phyloP scores from a whole-genome alignment of 2,113 vertebrate species.

The Ceratotherium simum region DNA sequence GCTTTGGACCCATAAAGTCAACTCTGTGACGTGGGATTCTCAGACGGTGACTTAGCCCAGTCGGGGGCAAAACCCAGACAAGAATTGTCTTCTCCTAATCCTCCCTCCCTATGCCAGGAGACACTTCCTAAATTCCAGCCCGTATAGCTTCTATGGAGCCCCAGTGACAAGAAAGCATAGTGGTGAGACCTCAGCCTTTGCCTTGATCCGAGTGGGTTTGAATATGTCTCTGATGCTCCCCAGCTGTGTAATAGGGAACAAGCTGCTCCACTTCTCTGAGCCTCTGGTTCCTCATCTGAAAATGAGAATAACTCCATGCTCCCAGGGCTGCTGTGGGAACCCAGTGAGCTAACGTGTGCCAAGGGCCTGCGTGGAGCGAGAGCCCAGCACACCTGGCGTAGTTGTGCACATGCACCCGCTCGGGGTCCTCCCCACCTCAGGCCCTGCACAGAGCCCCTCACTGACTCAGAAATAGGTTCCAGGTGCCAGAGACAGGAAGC shows the following conservation, averaged over 20 bases:
- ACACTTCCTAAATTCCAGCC: not conserved
- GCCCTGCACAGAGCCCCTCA: not conserved
- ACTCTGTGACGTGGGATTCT: not conserved
- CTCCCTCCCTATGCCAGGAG: not conserved
- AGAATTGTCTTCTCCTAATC: not conserved
- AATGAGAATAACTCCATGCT: not conserved
- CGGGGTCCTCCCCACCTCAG: not conserved
- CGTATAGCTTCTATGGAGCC: not conserved
- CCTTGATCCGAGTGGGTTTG: not conserved
- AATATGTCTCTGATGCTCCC: not conserved
- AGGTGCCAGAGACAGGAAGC: slow-evolving; percentile 59
- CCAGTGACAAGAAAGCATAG: not conserved
- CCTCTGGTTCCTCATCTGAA: not conserved
- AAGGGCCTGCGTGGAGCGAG: accelerated
- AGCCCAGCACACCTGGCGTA: not conserved
- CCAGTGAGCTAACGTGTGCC: not conserved
- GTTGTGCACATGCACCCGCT: not conserved
- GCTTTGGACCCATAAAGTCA: not conserved
- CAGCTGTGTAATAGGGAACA: not conserved
- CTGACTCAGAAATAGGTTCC: slow-evolving; percentile 52
- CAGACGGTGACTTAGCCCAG: slow-evolving; percentile 64
- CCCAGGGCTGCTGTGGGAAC: not conserved
- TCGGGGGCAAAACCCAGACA: slow-evolving; percentile 12
- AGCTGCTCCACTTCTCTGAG: not conserved
- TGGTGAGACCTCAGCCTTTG: not conserved